A percentile compares a stretch with the other conserved stretches of the same genome.
Conservation (phyloP, 2,113 vertebrate species). For the Percopsis transmontana region DNA sequence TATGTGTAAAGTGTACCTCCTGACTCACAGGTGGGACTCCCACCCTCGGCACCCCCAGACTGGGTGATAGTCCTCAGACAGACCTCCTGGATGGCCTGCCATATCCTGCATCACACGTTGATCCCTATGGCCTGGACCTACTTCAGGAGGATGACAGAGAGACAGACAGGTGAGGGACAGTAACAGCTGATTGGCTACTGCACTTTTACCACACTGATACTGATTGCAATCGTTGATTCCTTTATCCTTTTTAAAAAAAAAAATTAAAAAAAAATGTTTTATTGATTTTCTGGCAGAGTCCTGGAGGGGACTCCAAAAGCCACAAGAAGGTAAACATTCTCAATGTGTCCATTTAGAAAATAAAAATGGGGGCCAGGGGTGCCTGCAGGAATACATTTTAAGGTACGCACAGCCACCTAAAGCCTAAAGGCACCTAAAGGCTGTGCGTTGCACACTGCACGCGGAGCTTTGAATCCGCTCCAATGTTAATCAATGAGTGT, state of each 20-base stretch:
- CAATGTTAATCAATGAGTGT: too few relatives aligned
- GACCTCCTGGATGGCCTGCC: conserved; percentile 81
- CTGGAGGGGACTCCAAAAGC: conserved; percentile 73
- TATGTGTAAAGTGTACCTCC: not conserved
- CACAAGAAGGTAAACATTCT: conserved; percentile 53
- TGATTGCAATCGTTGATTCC: not conserved
- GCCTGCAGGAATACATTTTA: too few relatives aligned
- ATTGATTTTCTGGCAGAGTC: conserved; percentile 39
- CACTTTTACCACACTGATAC: too few relatives aligned
- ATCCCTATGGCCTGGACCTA: conserved; percentile 84
- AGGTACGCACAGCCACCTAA: too few relatives aligned
- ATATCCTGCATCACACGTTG: conserved; percentile 81
- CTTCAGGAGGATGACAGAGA: conserved; percentile 92
- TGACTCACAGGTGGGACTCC: conserved; percentile 28
- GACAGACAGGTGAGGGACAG: conserved; percentile 82
- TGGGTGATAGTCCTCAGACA: conserved; percentile 78
- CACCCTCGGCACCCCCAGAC: conserved; percentile 71
- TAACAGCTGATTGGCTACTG: not conserved
- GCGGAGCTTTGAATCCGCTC: too few relatives aligned
- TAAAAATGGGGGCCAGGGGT: not conserved
- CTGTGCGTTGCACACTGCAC: not conserved
- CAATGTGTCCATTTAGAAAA: not conserved
- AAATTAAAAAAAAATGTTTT: not conserved
- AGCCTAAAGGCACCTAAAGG: too few relatives aligned
- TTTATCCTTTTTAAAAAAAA: not conserved